Evolutionary conservation across 2,113 vertebrate species (phyloP), one percentile per base, ranked within the genome.

Genomic region (Apteryx owenii): DNA sequence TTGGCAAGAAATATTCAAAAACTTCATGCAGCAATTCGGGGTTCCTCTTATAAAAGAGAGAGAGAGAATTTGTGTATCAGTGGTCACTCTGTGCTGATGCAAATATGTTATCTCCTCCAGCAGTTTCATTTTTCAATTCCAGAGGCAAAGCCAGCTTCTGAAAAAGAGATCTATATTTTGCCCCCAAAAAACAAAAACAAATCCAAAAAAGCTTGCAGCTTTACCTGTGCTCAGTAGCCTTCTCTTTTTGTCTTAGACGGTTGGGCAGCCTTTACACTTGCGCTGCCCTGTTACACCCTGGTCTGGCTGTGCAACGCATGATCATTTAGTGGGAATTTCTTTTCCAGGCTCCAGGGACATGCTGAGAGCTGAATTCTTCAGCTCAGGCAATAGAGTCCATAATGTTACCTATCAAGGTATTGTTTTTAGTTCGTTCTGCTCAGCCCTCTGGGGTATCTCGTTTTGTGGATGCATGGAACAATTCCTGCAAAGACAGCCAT

Each of bases 1-100:
- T 95, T 81, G 72, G 46, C 15, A 10, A 93, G 73, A 97, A 93
- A 75, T 76, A 93, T 81, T 85, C 68, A 88, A 76, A 88, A 89
- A 91, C 85, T 62, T 81, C 50, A 38, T 58, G 22, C 61, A 89
- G 40, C 40, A 81, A 7, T 91, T 91, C 38, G 66, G 29, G 19
- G 19, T 84, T 31, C 10, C 0, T 15, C 44, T 75, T 53, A 20
- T 20, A 10, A 77, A 73, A 71, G 48, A 69, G 25, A 46, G 16
- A 72, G n/a, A 89, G 15, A 86, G 68, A 28, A 42, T 75, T 65
- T 80, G 7, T 79, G 6, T 81, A 51, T 28, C 15, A 11, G 50
- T 71, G 12, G 33, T 84, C 89, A 48, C 53, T 88, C 69, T 48
- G 0, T 36, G 51, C 31, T 12, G 79, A 75, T 42, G 10, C 33